Percentiles rank a stretch among this genome's conserved stretches.
Evolutionary conservation across 2,797 vertebrate species (phyloP).

Genomic region (Coccyzus lansbergi): DNA sequence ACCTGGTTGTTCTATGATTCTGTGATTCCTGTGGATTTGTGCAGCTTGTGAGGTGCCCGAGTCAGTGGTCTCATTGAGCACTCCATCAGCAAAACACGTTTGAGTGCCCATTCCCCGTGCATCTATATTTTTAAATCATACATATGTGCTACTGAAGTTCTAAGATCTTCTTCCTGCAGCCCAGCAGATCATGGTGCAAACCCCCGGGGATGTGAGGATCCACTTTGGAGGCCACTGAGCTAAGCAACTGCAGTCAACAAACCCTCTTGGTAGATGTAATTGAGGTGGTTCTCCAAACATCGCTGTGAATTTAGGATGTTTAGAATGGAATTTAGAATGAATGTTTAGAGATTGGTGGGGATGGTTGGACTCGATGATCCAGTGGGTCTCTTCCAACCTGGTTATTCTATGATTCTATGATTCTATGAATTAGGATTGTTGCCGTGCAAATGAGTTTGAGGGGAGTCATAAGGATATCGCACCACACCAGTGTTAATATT

Average conservation of each 20-base stretch:
- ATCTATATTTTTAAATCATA: not conserved
- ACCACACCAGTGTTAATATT: not conserved
- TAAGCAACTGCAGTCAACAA: not conserved
- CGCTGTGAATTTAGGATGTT: too few relatives aligned
- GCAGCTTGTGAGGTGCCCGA: not conserved
- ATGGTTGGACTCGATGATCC: too few relatives aligned
- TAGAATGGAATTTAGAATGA: too few relatives aligned
- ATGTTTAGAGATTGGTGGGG: too few relatives aligned
- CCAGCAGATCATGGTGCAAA: not conserved
- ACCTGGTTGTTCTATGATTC: too few relatives aligned
- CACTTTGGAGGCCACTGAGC: not conserved
- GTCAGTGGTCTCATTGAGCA: not conserved
- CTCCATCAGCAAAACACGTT: not conserved
- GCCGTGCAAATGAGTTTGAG: not conserved
- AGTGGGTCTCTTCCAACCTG: too few relatives aligned
- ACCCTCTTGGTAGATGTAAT: not conserved
- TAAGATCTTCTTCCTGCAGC: not conserved
- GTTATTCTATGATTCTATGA: too few relatives aligned
- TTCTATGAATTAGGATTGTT: not conserved
- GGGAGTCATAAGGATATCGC: not conserved
- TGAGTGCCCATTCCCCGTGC: accelerated
- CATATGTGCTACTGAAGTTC: not conserved
- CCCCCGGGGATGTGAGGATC: accelerated
- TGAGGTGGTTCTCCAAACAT: not conserved
- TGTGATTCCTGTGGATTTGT: too few relatives aligned